These are phyloP conservation scores for Whitmania pigra DNA, from an alignment of 1,140 invertebrate genomes.

Conservation along the genomic window DNA sequence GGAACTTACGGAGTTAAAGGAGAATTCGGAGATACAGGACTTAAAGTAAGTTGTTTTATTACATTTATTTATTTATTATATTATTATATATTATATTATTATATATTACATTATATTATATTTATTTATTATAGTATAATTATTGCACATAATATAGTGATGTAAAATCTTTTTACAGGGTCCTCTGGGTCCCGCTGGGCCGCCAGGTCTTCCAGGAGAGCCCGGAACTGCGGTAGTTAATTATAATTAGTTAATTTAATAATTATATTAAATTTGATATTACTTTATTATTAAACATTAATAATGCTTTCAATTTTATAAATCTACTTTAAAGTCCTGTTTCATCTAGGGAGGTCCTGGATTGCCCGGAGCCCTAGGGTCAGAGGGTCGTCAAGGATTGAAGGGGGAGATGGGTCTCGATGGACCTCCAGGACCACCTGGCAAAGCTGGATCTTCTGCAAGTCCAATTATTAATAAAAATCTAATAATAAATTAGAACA, in stretches of 20 bases:
- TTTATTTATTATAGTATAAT: too few relatives aligned
- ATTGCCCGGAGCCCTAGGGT: slow-evolving; percentile 18
- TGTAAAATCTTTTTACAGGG: slow-evolving; percentile 41
- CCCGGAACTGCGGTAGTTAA: slow-evolving; percentile 49
- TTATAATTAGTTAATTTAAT: slow-evolving; percentile 11
- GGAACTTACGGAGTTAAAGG: slow-evolving; percentile 32
- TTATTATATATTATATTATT: too few relatives aligned
- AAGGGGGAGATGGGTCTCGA: slow-evolving; percentile 20
- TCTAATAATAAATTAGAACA: not conserved
- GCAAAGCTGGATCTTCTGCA: slow-evolving; percentile 28
- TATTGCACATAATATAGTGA: too few relatives aligned
- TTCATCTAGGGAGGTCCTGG: slow-evolving; percentile 31
- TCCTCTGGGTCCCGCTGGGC: slow-evolving; percentile 50
- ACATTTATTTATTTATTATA: too few relatives aligned
- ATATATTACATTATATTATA: too few relatives aligned
- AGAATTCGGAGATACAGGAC: slow-evolving; percentile 32
- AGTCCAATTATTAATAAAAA: not conserved
- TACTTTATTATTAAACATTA: not conserved
- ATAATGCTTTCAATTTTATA: not conserved
- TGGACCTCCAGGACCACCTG: slow-evolving; percentile 26
- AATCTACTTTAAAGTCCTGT: not conserved
- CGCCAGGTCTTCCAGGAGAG: slow-evolving; percentile 61
- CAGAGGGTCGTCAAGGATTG: slow-evolving; percentile 20
- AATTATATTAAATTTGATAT: slow-evolving; percentile 33
- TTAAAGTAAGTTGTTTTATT: slow-evolving; percentile 25